phyloP scores from a whole-genome alignment of 2,797 vertebrate genomes.

The Falco concolor region DNA sequence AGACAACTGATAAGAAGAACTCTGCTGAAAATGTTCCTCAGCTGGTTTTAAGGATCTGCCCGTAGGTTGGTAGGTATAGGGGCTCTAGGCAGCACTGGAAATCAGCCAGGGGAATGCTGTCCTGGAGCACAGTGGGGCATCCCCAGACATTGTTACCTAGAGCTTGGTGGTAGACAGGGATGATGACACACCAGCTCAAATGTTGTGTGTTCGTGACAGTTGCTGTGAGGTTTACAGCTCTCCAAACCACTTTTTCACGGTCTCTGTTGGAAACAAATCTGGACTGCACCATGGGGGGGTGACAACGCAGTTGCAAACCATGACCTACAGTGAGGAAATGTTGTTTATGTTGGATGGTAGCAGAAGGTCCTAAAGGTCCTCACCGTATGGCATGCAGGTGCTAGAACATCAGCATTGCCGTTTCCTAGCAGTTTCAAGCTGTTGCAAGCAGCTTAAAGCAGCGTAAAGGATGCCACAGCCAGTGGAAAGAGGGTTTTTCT shows the following conservation, averaged over 20 bases:
- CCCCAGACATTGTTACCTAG: not conserved
- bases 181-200: not conserved
- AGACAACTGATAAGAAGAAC: not conserved
- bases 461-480: not conserved
- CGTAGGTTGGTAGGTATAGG: not conserved
- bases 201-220: not conserved
- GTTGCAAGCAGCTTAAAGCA: not conserved
- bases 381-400: accelerated
- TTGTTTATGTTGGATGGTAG: accelerated
- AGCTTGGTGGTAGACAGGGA: not conserved
- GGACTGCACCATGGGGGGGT: not conserved
- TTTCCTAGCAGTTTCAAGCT: not conserved
- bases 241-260: not conserved
- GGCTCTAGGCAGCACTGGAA: not conserved
- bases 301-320: not conserved
- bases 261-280: not conserved
- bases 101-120: not conserved
- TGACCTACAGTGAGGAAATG: not conserved
- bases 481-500: not conserved
- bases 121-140: not conserved
- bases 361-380: not conserved
- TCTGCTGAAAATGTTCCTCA: not conserved
- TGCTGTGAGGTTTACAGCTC: not conserved
- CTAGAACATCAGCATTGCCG: not conserved
- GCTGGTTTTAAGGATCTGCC: not conserved